Base-by-base conservation (phyloP, 2,888 invertebrate genomes). In the Yponomeuta evonymella region DNA sequence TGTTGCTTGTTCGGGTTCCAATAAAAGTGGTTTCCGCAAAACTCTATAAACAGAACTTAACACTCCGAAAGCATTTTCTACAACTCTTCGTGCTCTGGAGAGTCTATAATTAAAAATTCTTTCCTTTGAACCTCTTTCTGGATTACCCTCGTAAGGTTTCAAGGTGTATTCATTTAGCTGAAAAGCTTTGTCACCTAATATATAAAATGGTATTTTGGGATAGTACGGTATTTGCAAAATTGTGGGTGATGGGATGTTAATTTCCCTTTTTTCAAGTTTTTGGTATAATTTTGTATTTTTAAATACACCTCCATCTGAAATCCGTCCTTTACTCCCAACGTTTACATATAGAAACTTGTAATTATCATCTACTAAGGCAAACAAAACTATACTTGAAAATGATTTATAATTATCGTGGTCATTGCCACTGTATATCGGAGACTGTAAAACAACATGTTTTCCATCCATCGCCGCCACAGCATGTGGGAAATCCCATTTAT, bases 351-450 rank as follows among this genome's bases (percentile, higher is more conserved):
- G 73, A 75, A 83, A 83, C n/a, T 79, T 79, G 72, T 84, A 86
- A 72, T 86, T 75, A 29, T 83, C 82, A 76, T 87, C 83, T 10
- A 80, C 84, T 70, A 83, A 64, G 11, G 74, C 75, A 64, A 75
- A 73, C 1, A 88, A 73, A 3, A 87, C 83, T 65, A 83, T 78
- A 73, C 81, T 83, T 72, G 79, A 79, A 72, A 73, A 73, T 1
- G 63, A 72, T 78, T 84, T 84, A 73, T 83, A 84, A 71, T 82
- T 80, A 63, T 72, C 70, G 73, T 73, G 76, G 75, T 79, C 77
- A 33, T 75, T 77, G 69, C 79, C 79, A 66, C 74, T 76, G 70
- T 78, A 73, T n/a, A 72, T 67, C 51, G 82, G 81, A 70, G 76
- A 73, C 74, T 81, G 75, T 48, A 81, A 72, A 43, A 75, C 48